Percentiles rank a stretch among this genome's conserved stretches.
These are phyloP conservation scores for Cryptoprocta ferox DNA, from an alignment of 2,797 vertebrate genomes.

Conservation along the genomic window DNA sequence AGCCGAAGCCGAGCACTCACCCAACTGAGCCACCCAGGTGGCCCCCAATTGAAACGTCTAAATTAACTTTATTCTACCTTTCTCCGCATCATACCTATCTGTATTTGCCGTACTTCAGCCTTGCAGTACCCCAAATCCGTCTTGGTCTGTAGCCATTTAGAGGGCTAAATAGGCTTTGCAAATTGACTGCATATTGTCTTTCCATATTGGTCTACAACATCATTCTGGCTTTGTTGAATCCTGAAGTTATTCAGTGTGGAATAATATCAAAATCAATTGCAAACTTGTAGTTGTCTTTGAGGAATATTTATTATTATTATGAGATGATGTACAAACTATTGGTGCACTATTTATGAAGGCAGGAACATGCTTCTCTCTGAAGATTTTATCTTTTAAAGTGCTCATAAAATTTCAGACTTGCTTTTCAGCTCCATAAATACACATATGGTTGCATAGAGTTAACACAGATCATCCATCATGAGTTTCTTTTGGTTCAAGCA, in stretches of 20 bases:
- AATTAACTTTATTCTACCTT: constrained; percentile 33
- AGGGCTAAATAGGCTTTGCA: constrained; percentile 13
- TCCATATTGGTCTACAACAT: constrained; percentile 8
- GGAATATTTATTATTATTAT: constrained; percentile 64
- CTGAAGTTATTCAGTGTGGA: constrained; percentile 50
- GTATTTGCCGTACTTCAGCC: background rate
- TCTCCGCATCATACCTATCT: background rate
- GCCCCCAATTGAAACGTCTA: background rate
- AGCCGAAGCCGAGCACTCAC: too few relatives aligned
- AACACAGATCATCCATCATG: constrained; percentile 65
- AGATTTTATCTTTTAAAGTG: constrained; percentile 71
- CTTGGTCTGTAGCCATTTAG: background rate
- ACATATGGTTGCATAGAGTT: constrained; percentile 11
- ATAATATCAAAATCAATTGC: constrained; percentile 61
- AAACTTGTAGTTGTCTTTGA: constrained; percentile 54
- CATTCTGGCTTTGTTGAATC: background rate
- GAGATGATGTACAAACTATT: constrained; percentile 4
- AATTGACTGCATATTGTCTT: constrained; percentile 32
- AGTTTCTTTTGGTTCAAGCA: constrained; percentile 54
- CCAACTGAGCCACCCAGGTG: too few relatives aligned
- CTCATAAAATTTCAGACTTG: constrained; percentile 56
- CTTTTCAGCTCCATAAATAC: constrained; percentile 75
- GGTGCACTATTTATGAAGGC: constrained; percentile 47
- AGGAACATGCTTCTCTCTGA: background rate
- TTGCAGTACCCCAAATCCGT: background rate